Evolutionary conservation across 1,140 invertebrate genomes (phyloP).

Genomic region (Hydropsyche tenuis): DNA sequence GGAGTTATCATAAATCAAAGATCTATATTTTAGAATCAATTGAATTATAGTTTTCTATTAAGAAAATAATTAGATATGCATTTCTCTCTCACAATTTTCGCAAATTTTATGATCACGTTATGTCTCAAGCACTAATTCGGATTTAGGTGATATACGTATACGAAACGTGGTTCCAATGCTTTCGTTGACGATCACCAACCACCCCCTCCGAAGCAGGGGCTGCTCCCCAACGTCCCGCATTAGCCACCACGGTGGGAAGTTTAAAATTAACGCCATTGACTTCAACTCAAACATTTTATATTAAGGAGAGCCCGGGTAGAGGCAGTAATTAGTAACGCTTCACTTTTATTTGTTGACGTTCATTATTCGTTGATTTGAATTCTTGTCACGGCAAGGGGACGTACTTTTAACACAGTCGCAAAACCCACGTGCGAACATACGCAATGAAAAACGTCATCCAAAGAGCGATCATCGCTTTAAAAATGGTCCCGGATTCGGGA

Average conservation of each 20-base stretch:
- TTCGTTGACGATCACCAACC: neutral
- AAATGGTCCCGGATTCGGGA: constrained; percentile 1
- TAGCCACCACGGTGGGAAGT: constrained; percentile 42
- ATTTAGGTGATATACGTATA: too few species aligned
- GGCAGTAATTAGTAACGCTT: constrained; percentile 64
- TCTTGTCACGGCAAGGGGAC: constrained; percentile 46
- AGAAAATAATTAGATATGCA: too few species aligned
- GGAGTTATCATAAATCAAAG: too few species aligned
- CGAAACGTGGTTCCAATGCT: neutral
- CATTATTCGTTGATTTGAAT: constrained; percentile 62
- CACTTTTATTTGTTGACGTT: constrained; percentile 65
- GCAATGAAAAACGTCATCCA: neutral
- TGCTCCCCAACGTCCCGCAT: neutral
- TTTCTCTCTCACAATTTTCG: too few species aligned
- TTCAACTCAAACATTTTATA: constrained; percentile 51
- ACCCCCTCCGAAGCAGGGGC: constrained; percentile 5
- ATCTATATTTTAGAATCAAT: too few species aligned
- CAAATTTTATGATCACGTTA: too few species aligned
- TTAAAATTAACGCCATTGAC: constrained; percentile 51
- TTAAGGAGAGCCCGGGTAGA: constrained; percentile 45
- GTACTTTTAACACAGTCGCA: too few species aligned
- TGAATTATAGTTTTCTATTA: too few species aligned
- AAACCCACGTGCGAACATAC: too few species aligned
- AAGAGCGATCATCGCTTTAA: neutral
- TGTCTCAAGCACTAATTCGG: neutral